Percentiles rank a stretch among this genome's conserved stretches.
phyloP scores from a whole-genome alignment of 2,113 vertebrate genomes.

The Lophura nycthemera region DNA sequence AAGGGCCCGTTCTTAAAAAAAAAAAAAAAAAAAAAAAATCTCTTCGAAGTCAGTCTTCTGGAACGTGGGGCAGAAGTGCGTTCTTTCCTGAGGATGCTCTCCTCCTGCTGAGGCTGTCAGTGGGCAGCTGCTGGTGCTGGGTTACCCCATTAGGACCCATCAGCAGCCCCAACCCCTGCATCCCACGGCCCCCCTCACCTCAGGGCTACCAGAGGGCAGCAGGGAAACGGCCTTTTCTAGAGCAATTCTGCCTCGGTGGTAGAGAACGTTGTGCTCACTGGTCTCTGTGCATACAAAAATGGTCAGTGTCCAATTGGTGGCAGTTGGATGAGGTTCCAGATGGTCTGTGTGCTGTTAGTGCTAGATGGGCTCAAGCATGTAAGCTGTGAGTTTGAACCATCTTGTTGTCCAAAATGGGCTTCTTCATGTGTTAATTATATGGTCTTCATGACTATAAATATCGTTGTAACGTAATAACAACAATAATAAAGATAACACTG shows the following conservation, averaged over 20 bases:
- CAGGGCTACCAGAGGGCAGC: constrained; percentile 14
- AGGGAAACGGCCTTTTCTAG: constrained; percentile 35
- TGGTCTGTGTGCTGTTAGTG: not conserved
- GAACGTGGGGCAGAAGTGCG: not conserved
- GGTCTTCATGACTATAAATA: not conserved
- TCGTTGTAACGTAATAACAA: not conserved
- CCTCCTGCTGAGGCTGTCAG: not conserved
- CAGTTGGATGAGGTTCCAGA: not conserved
- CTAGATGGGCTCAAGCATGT: not conserved
- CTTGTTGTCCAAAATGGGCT: not conserved
- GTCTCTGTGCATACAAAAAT: not conserved
- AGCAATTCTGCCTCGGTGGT: constrained; percentile 8
- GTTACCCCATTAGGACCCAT: constrained; percentile 41
- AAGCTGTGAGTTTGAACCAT: not conserved
- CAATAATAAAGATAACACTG: not conserved
- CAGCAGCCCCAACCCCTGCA: constrained; percentile 35
- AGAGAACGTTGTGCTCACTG: not conserved
- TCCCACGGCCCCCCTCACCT: not conserved
- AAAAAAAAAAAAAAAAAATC: not conserved
- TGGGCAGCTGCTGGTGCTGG: not conserved
- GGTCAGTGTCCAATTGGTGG: not conserved
- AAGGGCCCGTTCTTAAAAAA: not conserved
- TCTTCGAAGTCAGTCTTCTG: not conserved
- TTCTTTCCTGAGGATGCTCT: not conserved
- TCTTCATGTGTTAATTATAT: not conserved